phyloP scores from a whole-genome alignment of 2,888 invertebrate species.

The Argyresthia albistria region DNA sequence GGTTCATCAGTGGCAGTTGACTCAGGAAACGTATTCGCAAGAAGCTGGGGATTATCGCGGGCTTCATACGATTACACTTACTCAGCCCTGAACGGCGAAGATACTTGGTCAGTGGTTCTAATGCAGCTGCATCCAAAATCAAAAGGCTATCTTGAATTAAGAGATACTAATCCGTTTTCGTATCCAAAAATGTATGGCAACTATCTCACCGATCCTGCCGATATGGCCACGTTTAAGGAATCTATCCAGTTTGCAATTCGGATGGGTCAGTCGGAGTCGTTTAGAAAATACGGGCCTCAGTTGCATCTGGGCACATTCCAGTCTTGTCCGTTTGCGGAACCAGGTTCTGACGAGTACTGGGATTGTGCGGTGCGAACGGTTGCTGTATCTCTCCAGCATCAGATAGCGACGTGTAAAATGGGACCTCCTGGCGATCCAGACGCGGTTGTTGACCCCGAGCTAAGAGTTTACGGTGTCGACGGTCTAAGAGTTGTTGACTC shows the following conservation, averaged over 20 bases:
- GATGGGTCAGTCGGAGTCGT: slow-evolving; percentile 71
- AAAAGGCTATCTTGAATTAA: slow-evolving; percentile 78
- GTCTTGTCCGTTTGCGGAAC: slow-evolving; percentile 57
- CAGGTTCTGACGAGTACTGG: slow-evolving; percentile 78
- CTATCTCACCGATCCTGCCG: slow-evolving; percentile 79
- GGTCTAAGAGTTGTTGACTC: slow-evolving; percentile 77
- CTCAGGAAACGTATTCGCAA: slow-evolving; percentile 59
- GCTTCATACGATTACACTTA: slow-evolving; percentile 71
- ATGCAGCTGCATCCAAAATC: slow-evolving; percentile 84
- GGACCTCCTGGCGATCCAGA: slow-evolving; percentile 74
- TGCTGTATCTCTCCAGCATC: slow-evolving; percentile 72
- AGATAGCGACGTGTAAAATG: slow-evolving; percentile 80
- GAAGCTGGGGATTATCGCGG: slow-evolving; percentile 71
- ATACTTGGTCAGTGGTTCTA: slow-evolving; percentile 77
- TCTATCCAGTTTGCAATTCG: slow-evolving; percentile 75
- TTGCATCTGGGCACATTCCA: slow-evolving; percentile 67
- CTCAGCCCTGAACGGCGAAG: slow-evolving; percentile 64
- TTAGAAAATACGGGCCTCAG: slow-evolving; percentile 68
- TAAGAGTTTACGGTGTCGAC: slow-evolving; percentile 75
- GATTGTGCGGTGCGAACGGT: slow-evolving; percentile 76
- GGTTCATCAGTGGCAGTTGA: slow-evolving; percentile 76
- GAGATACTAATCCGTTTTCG: slow-evolving; percentile 80
- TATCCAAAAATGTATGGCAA: slow-evolving; percentile 85
- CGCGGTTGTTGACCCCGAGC: slow-evolving; percentile 76
- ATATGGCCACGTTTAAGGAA: slow-evolving; percentile 71